Base-by-base conservation (phyloP, 2,113 vertebrate species). In the Suncus etruscus region DNA sequence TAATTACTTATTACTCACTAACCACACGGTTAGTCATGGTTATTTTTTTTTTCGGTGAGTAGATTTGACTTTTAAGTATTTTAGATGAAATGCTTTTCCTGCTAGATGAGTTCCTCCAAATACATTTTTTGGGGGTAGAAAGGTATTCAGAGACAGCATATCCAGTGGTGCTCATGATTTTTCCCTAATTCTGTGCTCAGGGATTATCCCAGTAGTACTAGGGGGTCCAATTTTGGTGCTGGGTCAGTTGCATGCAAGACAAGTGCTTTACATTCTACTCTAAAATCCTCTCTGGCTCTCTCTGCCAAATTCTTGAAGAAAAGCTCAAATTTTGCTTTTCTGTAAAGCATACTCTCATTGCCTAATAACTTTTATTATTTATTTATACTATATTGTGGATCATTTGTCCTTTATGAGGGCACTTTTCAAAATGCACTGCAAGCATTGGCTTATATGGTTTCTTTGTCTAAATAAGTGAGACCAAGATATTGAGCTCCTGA, bases 391-490 rank as follows among this genome's bases (percentile, higher is more conserved):
- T 5, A 11, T 5, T 81, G 39, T 24, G 50, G 5, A 70, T 45
- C 48, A n/a, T 91, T 47, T 31, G 11, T 88, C 58, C 51, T 82
- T 79, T 91, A 87, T n/a, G 14, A 11, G 63, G 27, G 22, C 3
- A 79, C 27, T 83, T 82, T 91, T 72, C 51, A 79, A 86, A 70
- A 61, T 48, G 31, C 27, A 29, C 29, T 65, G 20, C 20, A 66
- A 82, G 48, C 47, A 61, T 8, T 27, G 15, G 22, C 65, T 86
- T 86, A n/a, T 50, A 0, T 66, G 32, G 39, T 48, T 85, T 87
- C 29, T 82, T 39, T 93, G 31, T 69, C 11, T 89, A 75, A 7
- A 79, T 45, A 92, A 95, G 78, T 58, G 51, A 90, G 61, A 81
- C 15, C 4, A 69, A 86, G 31, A 66, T 1, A 47, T 14, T 77